A percentile compares a stretch with the other conserved stretches of the same genome.
Evolutionary conservation across 2,888 invertebrate species (phyloP).

Genomic region (Drosophila nigritarsus): DNA sequence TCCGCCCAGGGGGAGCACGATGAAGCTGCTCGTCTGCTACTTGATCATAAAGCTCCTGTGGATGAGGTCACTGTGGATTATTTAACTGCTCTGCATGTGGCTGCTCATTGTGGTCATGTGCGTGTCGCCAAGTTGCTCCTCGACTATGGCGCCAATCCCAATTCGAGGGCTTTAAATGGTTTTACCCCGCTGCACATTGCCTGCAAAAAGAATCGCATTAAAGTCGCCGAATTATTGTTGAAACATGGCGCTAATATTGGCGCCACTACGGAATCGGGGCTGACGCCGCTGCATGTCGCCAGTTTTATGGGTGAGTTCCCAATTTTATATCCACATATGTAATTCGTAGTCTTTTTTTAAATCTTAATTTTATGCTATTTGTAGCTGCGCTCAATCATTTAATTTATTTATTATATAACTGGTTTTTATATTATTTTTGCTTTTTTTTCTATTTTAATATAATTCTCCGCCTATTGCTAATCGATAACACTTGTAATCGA

Average conservation of each 20-base stretch:
- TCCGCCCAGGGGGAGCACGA: slow-evolving; percentile 99
- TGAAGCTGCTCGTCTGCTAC: slow-evolving; percentile 95
- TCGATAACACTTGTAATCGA: neutral
- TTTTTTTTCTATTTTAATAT: neutral
- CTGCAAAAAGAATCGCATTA: slow-evolving; percentile 99
- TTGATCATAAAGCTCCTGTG: slow-evolving; percentile 97
- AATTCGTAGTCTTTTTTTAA: neutral
- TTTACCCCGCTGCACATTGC: slow-evolving; percentile 99
- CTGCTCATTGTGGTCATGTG: slow-evolving; percentile 97
- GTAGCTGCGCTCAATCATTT: neutral
- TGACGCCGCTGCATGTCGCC: slow-evolving; percentile 98
- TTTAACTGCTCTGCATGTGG: slow-evolving; percentile 97
- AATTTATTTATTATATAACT: neutral
- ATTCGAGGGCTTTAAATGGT: slow-evolving; percentile 97
- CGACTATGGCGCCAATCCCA: slow-evolving; percentile 98
- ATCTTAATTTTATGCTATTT: neutral
- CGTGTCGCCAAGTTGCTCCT: slow-evolving; percentile 96
- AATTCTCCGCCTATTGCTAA: neutral
- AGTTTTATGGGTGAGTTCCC: slow-evolving; percentile 93
- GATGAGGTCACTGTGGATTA: slow-evolving; percentile 99
- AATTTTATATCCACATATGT: neutral
- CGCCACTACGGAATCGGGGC: slow-evolving; percentile 91
- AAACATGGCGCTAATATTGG: slow-evolving; percentile 96
- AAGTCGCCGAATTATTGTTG: slow-evolving; percentile 95
- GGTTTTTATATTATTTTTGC: neutral